Conservation (phyloP, 2,888 invertebrate species). For the Drosophila birchii region DNA sequence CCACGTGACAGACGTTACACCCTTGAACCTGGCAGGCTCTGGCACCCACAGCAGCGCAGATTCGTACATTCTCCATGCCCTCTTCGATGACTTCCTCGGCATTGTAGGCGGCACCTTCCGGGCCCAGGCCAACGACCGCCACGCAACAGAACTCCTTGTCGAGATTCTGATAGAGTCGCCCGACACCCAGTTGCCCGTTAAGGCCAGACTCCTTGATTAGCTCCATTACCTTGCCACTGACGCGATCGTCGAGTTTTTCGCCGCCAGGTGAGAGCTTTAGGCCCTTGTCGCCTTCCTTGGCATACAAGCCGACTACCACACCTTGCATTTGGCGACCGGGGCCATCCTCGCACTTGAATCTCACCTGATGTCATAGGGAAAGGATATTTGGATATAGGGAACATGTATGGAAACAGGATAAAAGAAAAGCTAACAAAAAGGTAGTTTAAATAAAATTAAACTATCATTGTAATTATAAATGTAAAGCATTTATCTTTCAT, state of each 20-base stretch:
- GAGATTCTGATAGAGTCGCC: conserved; percentile 57
- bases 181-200: conserved; percentile 52
- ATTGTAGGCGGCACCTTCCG: conserved; percentile 86
- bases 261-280: conserved; percentile 84
- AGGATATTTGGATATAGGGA: neutral
- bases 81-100: conserved; percentile 88
- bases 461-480: no score
- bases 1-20: conserved; percentile 86
- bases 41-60: conserved; percentile 87
- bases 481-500: no score
- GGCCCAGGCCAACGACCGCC: conserved; percentile 89
- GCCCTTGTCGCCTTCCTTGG: conserved; percentile 79
- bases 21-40: conserved; percentile 85
- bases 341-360: conserved; percentile 55
- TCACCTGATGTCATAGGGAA: neutral
- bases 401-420: neutral
- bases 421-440: neutral
- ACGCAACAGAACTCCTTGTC: conserved; percentile 81
- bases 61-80: conserved; percentile 88
- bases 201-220: conserved; percentile 78
- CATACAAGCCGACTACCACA: conserved; percentile 85
- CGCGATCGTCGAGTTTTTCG: conserved; percentile 84
- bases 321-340: conserved; percentile 78
- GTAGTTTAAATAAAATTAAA: no score
- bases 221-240: conserved; percentile 84